Percentiles rank a stretch among this genome's conserved stretches.
Evolutionary conservation across 2,888 invertebrate genomes (phyloP).

Genomic region (Cremastinae sp.): DNA sequence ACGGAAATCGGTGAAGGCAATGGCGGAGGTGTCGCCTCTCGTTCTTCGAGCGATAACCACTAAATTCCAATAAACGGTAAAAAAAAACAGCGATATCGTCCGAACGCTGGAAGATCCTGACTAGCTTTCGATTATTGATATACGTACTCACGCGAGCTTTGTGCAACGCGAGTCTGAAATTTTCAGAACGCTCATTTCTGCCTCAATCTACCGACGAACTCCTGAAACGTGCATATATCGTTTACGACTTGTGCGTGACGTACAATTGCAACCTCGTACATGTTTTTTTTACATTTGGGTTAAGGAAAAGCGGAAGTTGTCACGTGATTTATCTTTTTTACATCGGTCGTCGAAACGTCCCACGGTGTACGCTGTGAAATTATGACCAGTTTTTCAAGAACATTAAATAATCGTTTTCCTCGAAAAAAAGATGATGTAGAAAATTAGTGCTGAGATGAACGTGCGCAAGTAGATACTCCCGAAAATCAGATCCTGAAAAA

Average conservation of each 20-base stretch:
- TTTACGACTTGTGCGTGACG: conserved; percentile 18
- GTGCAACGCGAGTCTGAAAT: neutral
- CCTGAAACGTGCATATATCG: neutral
- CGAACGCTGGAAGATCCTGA: neutral
- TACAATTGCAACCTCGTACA: conserved; percentile 11
- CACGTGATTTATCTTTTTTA: conserved; percentile 25
- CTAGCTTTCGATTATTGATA: neutral
- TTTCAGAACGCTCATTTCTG: neutral
- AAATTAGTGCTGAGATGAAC: neutral
- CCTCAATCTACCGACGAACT: neutral
- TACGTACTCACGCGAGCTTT: neutral
- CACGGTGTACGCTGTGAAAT: neutral
- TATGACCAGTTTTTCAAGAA: no score
- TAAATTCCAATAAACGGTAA: conserved; percentile 9
- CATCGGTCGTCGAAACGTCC: neutral
- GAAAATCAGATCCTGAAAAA: no score
- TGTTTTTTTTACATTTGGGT: conserved; percentile 18
- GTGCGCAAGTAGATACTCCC: neutral
- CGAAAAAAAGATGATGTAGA: no score
- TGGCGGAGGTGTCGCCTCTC: conserved; percentile 52
- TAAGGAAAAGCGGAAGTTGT: conserved; percentile 55
- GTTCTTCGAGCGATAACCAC: conserved; percentile 46
- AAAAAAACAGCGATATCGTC: neutral
- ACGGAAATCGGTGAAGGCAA: conserved; percentile 54
- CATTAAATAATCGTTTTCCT: no score